Evolutionary conservation across 2,797 vertebrate species (phyloP).

Genomic region (Parotocinclus haroldoi): DNA sequence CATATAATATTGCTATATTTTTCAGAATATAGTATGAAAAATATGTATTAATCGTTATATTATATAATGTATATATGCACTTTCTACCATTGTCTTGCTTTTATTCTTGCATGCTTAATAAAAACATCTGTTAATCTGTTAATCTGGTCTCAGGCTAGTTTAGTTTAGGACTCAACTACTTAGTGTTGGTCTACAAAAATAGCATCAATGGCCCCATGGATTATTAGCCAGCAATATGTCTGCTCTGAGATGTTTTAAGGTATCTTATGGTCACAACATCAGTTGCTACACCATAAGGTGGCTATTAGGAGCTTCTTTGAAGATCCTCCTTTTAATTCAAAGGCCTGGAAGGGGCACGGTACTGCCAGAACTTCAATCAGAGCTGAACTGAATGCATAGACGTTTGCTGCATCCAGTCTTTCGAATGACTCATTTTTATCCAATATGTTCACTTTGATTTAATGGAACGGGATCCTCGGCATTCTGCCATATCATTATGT

Average conservation of each 20-base stretch:
- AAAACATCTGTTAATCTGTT: too few relatives aligned
- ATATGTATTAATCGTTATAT: too few relatives aligned
- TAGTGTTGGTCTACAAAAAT: neutral
- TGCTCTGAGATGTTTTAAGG: too few relatives aligned
- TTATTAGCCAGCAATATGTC: conserved; percentile 5
- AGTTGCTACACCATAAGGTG: conserved; percentile 45
- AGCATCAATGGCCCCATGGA: neutral
- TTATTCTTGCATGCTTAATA: too few relatives aligned
- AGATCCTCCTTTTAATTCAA: conserved; percentile 60
- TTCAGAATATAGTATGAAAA: too few relatives aligned
- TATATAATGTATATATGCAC: too few relatives aligned
- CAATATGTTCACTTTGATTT: conserved; percentile 55
- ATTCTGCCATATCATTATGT: conserved; percentile 52
- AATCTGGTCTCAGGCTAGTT: too few relatives aligned
- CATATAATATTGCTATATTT: too few relatives aligned
- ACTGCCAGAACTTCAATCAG: conserved; percentile 48
- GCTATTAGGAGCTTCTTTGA: conserved; percentile 56
- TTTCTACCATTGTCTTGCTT: too few relatives aligned
- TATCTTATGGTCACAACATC: conserved; percentile 18
- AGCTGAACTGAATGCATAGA: conserved; percentile 49
- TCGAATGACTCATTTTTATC: conserved; percentile 57
- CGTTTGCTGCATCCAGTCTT: conserved; percentile 53
- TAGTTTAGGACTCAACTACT: too few relatives aligned
- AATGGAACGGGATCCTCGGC: conserved; percentile 49
- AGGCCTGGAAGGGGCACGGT: conserved; percentile 28